Percentiles rank a stretch among this genome's conserved stretches.
These are phyloP conservation scores for Myotis vivesi DNA, from an alignment of 2,797 vertebrate genomes.

Conservation along the genomic window DNA sequence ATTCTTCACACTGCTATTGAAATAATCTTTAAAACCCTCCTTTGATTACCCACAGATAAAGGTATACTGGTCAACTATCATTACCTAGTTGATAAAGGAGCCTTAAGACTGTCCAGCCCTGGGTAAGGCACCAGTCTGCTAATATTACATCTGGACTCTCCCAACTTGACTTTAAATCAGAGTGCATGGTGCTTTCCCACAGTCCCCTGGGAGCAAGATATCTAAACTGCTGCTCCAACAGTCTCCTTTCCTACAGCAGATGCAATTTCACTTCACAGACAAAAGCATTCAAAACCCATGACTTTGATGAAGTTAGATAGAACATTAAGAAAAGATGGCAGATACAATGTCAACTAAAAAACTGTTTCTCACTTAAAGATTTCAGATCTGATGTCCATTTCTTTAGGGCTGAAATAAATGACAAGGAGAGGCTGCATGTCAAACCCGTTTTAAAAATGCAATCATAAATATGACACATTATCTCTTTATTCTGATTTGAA, in stretches of 20 bases:
- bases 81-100: background rate
- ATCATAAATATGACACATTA: background rate
- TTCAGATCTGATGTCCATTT: background rate
- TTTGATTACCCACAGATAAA: background rate
- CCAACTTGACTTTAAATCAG: background rate
- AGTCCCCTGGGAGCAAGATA: background rate
- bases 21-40: background rate
- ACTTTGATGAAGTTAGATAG: fast-evolving
- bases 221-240: fast-evolving
- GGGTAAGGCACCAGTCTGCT: background rate
- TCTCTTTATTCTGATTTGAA: background rate
- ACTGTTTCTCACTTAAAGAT: background rate
- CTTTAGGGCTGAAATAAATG: background rate
- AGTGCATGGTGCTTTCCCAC: background rate
- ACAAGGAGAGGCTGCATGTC: background rate
- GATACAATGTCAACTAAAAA: background rate
- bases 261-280: background rate
- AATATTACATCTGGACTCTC: too few species aligned
- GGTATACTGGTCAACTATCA: background rate
- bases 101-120: background rate
- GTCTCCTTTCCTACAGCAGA: background rate
- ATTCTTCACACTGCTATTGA: background rate
- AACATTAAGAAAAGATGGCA: background rate
- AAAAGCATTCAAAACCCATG: background rate
- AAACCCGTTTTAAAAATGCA: background rate